Evolutionary conservation across 2,113 vertebrate species (phyloP).

Genomic region (Emydura subglobosa): DNA sequence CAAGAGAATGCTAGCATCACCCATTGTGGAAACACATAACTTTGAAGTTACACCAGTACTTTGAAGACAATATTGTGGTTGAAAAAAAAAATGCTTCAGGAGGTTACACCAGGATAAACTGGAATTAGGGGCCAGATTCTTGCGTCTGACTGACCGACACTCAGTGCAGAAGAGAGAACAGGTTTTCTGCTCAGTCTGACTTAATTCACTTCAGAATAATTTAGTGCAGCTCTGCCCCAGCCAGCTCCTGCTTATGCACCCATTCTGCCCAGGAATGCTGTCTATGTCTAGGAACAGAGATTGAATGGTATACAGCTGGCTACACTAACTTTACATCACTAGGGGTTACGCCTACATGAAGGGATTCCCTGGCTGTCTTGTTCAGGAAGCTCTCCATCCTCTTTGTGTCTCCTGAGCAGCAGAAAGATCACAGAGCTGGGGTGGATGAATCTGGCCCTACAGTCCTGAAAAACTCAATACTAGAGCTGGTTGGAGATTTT

Average conservation of each 20-base stretch:
- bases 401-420: neutral
- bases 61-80: neutral
- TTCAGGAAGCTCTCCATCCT: neutral
- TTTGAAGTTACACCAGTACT: neutral
- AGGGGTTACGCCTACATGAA: neutral
- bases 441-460: neutral
- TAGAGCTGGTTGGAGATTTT: neutral
- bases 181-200: constrained; percentile 12
- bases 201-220: constrained; percentile 50
- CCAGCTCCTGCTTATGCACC: constrained; percentile 17
- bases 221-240: constrained; percentile 24
- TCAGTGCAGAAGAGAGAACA: neutral
- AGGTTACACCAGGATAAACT: neutral
- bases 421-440: neutral
- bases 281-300: no score
- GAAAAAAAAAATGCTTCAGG: neutral
- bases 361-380: neutral
- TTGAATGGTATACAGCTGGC: no score
- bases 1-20: neutral
- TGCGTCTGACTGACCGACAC: neutral
- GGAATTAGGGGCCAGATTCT: neutral
- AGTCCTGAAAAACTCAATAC: neutral
- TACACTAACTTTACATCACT: no score
- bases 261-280: neutral
- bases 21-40: neutral